Evolutionary conservation across 1,140 invertebrate genomes (phyloP).

Genomic region (Lutraria rhynchaena): DNA sequence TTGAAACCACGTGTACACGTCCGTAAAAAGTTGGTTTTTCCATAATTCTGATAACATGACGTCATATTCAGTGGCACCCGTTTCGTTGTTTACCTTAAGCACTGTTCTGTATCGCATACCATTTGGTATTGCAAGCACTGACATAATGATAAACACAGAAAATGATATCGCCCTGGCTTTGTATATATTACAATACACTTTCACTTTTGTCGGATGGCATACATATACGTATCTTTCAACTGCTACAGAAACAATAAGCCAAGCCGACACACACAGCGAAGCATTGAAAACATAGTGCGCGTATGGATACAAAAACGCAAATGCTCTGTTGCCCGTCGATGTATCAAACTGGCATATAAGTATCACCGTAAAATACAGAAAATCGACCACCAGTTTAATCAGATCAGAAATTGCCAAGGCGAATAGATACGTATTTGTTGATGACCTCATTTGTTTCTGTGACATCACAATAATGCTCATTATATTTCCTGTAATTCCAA

Average conservation of each 20-base stretch:
- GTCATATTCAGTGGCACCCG: constrained; percentile 54
- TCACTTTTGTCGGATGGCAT: constrained; percentile 93
- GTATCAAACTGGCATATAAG: constrained; percentile 79
- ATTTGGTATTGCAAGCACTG: constrained; percentile 76
- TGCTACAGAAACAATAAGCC: constrained; percentile 96
- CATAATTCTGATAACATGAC: constrained; percentile 74
- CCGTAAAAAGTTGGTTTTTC: constrained; percentile 84
- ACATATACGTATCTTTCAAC: constrained; percentile 97
- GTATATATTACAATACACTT: constrained; percentile 90
- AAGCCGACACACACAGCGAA: constrained; percentile 87
- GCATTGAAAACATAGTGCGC: constrained; percentile 80
- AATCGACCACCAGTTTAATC: constrained; percentile 87
- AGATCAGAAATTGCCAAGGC: constrained; percentile 89
- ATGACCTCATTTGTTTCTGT: constrained; percentile 87
- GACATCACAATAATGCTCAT: constrained; percentile 89
- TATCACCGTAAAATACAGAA: constrained; percentile 87
- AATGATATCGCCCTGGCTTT: constrained; percentile 69
- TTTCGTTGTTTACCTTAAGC: constrained; percentile 61
- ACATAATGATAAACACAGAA: constrained; percentile 75
- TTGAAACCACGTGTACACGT: constrained; percentile 86
- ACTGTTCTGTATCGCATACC: constrained; percentile 76
- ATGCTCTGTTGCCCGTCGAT: constrained; percentile 69
- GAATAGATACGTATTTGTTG: constrained; percentile 89
- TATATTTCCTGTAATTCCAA: constrained; percentile 89
- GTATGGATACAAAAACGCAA: constrained; percentile 78